Evolutionary conservation across 1,140 invertebrate genomes (phyloP).

Genomic region (Megalonaias nervosa): DNA sequence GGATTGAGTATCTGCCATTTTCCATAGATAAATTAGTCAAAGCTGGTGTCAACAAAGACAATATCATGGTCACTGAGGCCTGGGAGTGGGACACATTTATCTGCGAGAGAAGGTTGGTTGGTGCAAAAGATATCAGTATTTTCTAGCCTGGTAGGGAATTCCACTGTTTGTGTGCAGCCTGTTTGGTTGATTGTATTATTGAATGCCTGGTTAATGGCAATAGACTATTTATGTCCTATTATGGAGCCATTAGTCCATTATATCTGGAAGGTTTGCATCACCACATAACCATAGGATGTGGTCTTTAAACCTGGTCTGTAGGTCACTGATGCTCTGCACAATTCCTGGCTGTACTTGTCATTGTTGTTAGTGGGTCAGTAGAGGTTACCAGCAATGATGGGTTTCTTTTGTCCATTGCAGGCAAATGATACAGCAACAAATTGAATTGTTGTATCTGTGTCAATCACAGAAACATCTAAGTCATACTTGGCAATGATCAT

Average conservation of each 20-base stretch:
- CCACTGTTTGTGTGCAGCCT: neutral
- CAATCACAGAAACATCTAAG: neutral
- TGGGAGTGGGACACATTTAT: constrained; percentile 5
- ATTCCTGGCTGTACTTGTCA: neutral
- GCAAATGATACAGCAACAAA: neutral
- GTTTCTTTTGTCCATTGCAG: neutral
- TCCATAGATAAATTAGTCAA: constrained; percentile 7
- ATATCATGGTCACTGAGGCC: constrained; percentile 19
- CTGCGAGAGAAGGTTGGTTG: constrained; percentile 3
- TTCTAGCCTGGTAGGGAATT: constrained; percentile 1
- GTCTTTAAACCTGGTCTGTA: neutral
- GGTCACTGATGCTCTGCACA: neutral
- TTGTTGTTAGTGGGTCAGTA: constrained; percentile 8
- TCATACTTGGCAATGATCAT: neutral
- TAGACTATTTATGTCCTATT: neutral
- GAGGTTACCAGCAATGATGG: neutral
- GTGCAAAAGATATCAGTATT: constrained; percentile 20
- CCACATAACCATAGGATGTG: neutral
- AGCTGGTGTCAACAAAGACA: constrained; percentile 1
- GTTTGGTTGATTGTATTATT: constrained; percentile 2
- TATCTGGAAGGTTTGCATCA: constrained; percentile 1
- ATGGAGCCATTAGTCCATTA: constrained; percentile 9
- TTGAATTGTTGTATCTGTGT: neutral
- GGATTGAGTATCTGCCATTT: neutral
- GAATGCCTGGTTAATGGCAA: constrained; percentile 9